These are phyloP conservation scores for Trichopria drosophilae DNA, from an alignment of 2,888 invertebrate species.

Conservation along the genomic window DNA sequence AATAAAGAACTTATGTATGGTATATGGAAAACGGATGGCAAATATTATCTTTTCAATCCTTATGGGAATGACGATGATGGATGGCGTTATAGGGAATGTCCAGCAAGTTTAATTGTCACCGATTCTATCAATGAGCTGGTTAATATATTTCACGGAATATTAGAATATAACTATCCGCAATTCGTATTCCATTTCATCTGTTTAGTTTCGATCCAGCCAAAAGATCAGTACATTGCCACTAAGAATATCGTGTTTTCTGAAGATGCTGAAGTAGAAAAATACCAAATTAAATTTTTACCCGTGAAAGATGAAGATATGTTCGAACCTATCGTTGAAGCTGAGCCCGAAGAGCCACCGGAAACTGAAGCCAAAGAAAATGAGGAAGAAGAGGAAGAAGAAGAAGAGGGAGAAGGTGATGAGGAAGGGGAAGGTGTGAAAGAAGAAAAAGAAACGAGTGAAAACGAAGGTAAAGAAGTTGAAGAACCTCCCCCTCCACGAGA, in stretches of 20 bases:
- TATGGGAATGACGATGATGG: constrained; percentile 50
- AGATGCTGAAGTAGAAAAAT: constrained; percentile 32
- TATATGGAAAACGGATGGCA: constrained; percentile 43
- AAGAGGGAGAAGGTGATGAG: constrained; percentile 19
- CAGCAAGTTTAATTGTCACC: constrained; percentile 44
- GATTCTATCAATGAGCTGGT: constrained; percentile 45
- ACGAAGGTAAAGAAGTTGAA: constrained; percentile 9
- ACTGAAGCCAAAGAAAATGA: constrained; percentile 1
- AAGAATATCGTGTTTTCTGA: constrained; percentile 29
- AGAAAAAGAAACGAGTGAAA: constrained; percentile 4
- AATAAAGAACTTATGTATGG: constrained; percentile 47
- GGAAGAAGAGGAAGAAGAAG: neutral
- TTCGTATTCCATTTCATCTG: constrained; percentile 46
- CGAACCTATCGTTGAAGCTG: constrained; percentile 12
- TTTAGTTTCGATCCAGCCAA: constrained; percentile 42
- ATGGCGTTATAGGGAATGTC: constrained; percentile 42
- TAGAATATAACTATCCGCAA: constrained; percentile 47
- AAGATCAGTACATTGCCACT: constrained; percentile 35
- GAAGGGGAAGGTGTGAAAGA: constrained; percentile 19
- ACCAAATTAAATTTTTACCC: constrained; percentile 47
- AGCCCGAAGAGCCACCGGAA: constrained; percentile 11
- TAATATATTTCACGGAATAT: constrained; percentile 43
- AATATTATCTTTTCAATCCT: constrained; percentile 50
- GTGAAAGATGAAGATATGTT: constrained; percentile 48
- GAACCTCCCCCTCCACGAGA: too few species aligned